These are phyloP conservation scores for Caenorhabditis virilis DNA, from an alignment of 2,888 invertebrate genomes.

Conservation along the genomic window DNA sequence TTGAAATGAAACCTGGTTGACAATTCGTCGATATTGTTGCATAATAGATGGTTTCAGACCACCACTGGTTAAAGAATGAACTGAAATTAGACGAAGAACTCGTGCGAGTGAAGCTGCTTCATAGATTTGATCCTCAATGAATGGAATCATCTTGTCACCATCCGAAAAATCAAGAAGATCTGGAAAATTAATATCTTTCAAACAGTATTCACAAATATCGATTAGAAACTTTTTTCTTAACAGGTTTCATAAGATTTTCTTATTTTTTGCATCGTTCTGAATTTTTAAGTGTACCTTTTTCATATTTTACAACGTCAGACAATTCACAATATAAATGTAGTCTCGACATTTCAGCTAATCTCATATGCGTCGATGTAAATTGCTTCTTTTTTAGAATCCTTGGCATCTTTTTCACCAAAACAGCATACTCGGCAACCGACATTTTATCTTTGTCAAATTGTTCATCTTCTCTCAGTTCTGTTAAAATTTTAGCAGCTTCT, in stretches of 20 bases:
- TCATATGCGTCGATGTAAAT: slow-evolving; percentile 40
- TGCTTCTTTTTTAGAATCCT: slow-evolving; percentile 47
- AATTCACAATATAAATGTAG: slow-evolving; percentile 35
- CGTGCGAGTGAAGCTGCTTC: slow-evolving; percentile 45
- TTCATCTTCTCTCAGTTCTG: slow-evolving; percentile 54
- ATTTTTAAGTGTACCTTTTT: slow-evolving; percentile 15
- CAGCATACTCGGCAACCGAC: slow-evolving; percentile 52
- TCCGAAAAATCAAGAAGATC: slow-evolving; percentile 89
- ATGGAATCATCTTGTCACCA: slow-evolving; percentile 84
- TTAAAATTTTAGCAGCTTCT: slow-evolving; percentile 47
- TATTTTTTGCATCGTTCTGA: not conserved
- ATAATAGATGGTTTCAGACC: slow-evolving; percentile 88
- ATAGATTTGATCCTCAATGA: slow-evolving; percentile 89
- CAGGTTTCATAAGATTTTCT: too few relatives aligned
- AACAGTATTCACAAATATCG: too few relatives aligned
- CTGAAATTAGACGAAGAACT: slow-evolving; percentile 78
- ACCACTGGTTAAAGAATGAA: slow-evolving; percentile 89
- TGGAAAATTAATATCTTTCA: slow-evolving; percentile 46
- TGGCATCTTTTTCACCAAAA: slow-evolving; percentile 53
- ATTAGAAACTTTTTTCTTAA: too few relatives aligned
- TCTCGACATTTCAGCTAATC: slow-evolving; percentile 46
- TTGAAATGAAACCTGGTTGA: slow-evolving; percentile 46
- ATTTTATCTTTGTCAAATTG: slow-evolving; percentile 45
- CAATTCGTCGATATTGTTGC: slow-evolving; percentile 73
- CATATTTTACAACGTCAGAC: slow-evolving; percentile 29